phyloP scores from a whole-genome alignment of 2,888 invertebrate species.

The Timema cristinae region DNA sequence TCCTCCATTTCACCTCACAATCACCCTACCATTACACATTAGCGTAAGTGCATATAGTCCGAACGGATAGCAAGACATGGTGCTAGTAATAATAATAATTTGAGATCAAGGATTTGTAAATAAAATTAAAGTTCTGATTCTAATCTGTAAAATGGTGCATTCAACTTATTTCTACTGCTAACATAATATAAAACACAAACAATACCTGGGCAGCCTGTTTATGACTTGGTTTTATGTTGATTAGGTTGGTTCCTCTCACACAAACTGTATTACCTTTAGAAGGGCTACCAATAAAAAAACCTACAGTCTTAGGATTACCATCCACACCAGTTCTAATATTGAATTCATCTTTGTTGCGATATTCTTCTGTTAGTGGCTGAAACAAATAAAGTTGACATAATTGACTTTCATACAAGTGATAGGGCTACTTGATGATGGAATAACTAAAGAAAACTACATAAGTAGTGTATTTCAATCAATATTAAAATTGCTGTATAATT shows the following conservation, averaged over 20 bases:
- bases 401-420: neutral
- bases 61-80: too few species aligned
- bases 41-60: too few species aligned
- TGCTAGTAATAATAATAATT: too few species aligned
- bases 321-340: constrained; percentile 41
- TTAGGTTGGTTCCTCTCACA: constrained; percentile 39
- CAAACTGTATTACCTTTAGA: constrained; percentile 36
- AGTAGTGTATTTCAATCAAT: neutral
- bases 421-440: neutral
- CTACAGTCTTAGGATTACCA: constrained; percentile 44
- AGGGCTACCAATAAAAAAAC: constrained; percentile 41
- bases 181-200: constrained; percentile 4
- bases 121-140: too few species aligned
- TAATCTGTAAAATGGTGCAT: too few species aligned
- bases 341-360: constrained; percentile 46
- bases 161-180: neutral
- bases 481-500: neutral
- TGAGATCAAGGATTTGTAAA: too few species aligned
- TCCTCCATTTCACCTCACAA: too few species aligned
- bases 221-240: constrained; percentile 41
- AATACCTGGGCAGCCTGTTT: constrained; percentile 38
- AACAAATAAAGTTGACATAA: constrained; percentile 19
- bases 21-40: too few species aligned
- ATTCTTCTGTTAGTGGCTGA: constrained; percentile 41
- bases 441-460: neutral